Evolutionary conservation across 2,113 vertebrate species (phyloP).

Genomic region (Egretta garzetta): DNA sequence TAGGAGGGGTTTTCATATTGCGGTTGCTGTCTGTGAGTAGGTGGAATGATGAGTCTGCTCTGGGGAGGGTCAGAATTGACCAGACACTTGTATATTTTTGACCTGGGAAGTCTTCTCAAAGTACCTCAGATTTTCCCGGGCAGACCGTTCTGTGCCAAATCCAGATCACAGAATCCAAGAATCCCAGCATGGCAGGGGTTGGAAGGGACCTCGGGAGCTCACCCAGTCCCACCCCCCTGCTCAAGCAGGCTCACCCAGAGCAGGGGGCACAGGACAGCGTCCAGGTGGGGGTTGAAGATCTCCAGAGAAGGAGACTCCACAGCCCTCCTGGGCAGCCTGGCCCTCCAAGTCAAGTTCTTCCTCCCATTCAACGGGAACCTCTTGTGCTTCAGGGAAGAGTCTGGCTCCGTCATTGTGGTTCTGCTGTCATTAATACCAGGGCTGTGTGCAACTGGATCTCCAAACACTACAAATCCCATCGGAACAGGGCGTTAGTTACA

Average conservation of each 20-base stretch:
- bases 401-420: neutral
- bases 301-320: too few species aligned
- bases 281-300: too few species aligned
- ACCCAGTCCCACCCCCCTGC: too few species aligned
- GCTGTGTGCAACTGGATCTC: neutral
- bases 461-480: neutral
- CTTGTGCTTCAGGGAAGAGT: too few species aligned
- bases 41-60: neutral
- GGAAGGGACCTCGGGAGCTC: too few species aligned
- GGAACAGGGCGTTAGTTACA: neutral
- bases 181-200: too few species aligned
- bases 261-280: too few species aligned
- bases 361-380: too few species aligned
- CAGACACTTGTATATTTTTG: neutral
- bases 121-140: neutral
- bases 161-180: neutral
- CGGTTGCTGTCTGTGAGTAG: neutral
- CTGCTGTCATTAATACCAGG: neutral
- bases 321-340: too few species aligned
- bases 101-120: neutral
- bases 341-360: too few species aligned
- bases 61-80: neutral
- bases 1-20: neutral
- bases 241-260: too few species aligned
- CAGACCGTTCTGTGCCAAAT: neutral